Evolutionary conservation across 1,140 invertebrate genomes (phyloP), one percentile per base, ranked within the genome.

Genomic region (Brevipalpus yothersi): DNA sequence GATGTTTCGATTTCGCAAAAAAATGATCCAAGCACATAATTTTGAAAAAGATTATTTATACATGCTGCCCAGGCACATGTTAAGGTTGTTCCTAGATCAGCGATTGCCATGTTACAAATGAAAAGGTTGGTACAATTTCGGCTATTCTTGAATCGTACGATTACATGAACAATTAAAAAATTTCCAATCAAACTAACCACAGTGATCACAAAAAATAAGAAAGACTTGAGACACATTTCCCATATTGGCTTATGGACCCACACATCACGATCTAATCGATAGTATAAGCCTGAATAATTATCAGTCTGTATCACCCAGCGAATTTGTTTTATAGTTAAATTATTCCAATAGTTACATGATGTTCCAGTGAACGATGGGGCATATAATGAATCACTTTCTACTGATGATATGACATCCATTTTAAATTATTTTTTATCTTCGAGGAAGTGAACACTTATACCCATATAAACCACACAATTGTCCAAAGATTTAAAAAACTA

Each of bases 1-100:
- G 80, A 80, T 11, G 78, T 82, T 67, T 84, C 82, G 58, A 78
- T 69, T 63, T 77, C 76, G 65, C 82, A 84, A 12, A 80, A 81
- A 45, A 80, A 70, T 10, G 71, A 69, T 12, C 79, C 80, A 41
- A 88, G 73, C 60, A 83, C 75, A 68, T 79, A 86, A 65, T 82
- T 81, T 69, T 84, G 82, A 55, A 15, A 55, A 23, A 40, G n/a
- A 55, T 55, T 41, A n/a, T 43, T 13, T 4, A 43, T 4, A 12
- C 41, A 31, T 17, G 56, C 15, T 12, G 56, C 41, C 56, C 56
- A 58, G 7, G 56, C 17, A 40, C 9, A 58, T 7, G 19, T 15
- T 23, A 58, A 5, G 15, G 42, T 45, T 10, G 56, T 31, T 23
- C 41, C 9, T 13, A 58, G 11, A 19, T 58, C 56, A 40, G 56